phyloP scores from a whole-genome alignment of 2,113 vertebrate species.

The Phaethornis superciliosus region DNA sequence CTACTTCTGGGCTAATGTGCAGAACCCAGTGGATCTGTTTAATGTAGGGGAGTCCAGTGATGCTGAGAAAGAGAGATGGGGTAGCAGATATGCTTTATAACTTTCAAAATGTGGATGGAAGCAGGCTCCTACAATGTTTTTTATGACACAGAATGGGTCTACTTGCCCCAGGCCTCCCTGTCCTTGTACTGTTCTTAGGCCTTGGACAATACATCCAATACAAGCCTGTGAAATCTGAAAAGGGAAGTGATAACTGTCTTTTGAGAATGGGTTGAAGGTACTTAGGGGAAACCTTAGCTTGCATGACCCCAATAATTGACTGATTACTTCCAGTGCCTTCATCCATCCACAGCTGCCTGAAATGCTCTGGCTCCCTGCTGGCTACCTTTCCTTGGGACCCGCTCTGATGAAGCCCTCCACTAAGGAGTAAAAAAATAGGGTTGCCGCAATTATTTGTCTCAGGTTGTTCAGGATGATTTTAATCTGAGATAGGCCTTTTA shows the following conservation, averaged over 20 bases:
- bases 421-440: neutral
- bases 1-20: neutral
- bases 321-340: neutral
- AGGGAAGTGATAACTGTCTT: neutral
- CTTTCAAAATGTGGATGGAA: neutral
- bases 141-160: neutral
- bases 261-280: neutral
- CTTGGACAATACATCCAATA: neutral
- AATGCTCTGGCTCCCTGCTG: neutral
- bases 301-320: neutral
- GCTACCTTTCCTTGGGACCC: neutral
- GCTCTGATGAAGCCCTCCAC: neutral
- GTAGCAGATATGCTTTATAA: neutral
- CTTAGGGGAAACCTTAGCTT: neutral
- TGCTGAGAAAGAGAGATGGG: neutral
- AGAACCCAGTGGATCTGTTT: neutral
- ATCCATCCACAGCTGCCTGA: neutral
- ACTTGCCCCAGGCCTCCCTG: neutral
- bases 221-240: neutral
- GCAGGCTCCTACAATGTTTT: neutral
- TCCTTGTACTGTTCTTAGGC: neutral
- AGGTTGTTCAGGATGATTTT: neutral
- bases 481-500: neutral
- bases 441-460: neutral
- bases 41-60: neutral